Evolutionary conservation across 2,888 invertebrate genomes (phyloP).

Genomic region (Sinopyrophorus schimmeli): DNA sequence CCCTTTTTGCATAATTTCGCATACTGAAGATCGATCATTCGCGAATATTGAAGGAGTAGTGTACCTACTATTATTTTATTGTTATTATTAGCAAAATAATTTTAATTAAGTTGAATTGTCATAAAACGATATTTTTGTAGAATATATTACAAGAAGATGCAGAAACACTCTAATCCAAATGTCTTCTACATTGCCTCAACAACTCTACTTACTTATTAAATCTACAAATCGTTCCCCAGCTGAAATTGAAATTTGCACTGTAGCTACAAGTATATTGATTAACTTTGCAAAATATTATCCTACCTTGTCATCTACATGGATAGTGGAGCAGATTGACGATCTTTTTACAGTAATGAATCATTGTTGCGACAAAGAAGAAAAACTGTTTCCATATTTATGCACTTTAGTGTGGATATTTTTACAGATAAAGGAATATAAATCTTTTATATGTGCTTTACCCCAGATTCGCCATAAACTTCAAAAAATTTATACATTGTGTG

Average conservation of each 20-base stretch:
- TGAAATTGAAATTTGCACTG: slow-evolving; percentile 61
- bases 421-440: slow-evolving; percentile 57
- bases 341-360: slow-evolving; percentile 67
- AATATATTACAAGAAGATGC: slow-evolving; percentile 53
- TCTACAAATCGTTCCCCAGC: slow-evolving; percentile 63
- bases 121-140: no score
- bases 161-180: slow-evolving; percentile 47
- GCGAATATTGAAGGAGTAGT: no score
- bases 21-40: no score
- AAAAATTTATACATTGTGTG: slow-evolving; percentile 43
- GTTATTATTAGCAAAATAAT: no score
- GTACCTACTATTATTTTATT: no score
- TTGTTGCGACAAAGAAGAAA: slow-evolving; percentile 68
- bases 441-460: slow-evolving; percentile 49
- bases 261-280: slow-evolving; percentile 63
- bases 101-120: no score
- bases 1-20: no score
- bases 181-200: slow-evolving; percentile 49
- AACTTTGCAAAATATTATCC: slow-evolving; percentile 67
- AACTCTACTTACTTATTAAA: slow-evolving; percentile 50
- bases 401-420: slow-evolving; percentile 71
- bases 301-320: slow-evolving; percentile 65
- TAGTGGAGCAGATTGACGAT: slow-evolving; percentile 63
- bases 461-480: slow-evolving; percentile 41
- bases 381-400: slow-evolving; percentile 65